These are phyloP conservation scores for Equus quagga DNA, from an alignment of 2,113 vertebrate species.

Conservation along the genomic window DNA sequence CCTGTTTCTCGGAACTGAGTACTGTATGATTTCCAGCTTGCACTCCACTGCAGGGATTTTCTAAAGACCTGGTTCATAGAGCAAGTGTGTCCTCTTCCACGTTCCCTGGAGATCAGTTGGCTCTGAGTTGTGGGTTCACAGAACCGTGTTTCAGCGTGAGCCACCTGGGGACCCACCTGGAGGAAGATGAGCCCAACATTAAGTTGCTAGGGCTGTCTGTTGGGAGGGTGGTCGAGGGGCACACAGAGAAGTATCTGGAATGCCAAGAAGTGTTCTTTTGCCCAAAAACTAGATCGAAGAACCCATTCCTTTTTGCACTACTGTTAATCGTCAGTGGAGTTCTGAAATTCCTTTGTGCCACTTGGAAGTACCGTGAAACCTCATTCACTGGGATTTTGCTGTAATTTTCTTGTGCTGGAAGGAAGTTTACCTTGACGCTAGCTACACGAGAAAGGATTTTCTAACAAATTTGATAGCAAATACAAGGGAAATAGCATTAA, in stretches of 20 bases:
- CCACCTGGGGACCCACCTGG: background rate
- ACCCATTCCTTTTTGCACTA: background rate
- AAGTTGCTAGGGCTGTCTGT: background rate
- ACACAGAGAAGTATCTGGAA: background rate
- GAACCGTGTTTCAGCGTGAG: background rate
- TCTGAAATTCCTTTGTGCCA: slow-evolving; percentile 44
- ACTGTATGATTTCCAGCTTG: background rate
- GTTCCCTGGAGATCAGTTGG: background rate
- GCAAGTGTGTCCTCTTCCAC: background rate
- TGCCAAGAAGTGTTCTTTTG: background rate
- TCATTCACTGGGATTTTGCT: slow-evolving; percentile 38
- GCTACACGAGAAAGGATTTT: background rate
- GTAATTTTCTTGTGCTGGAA: background rate
- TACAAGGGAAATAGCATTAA: slow-evolving; percentile 23
- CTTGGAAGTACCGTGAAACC: slow-evolving; percentile 59
- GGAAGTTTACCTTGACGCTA: slow-evolving; percentile 3
- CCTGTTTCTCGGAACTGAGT: background rate
- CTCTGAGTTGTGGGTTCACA: background rate
- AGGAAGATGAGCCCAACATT: background rate
- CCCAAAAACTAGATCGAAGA: slow-evolving; percentile 26
- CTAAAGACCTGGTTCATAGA: background rate
- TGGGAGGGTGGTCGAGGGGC: background rate
- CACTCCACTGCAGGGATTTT: background rate
- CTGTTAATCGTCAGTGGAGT: slow-evolving; percentile 9
- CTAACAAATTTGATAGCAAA: slow-evolving; percentile 6